Evolutionary conservation across 37 sponge, comb jelly and placozoan genomes (phyloP), one percentile per base, ranked within the genome.

Genomic region (Halichondria panicea): DNA sequence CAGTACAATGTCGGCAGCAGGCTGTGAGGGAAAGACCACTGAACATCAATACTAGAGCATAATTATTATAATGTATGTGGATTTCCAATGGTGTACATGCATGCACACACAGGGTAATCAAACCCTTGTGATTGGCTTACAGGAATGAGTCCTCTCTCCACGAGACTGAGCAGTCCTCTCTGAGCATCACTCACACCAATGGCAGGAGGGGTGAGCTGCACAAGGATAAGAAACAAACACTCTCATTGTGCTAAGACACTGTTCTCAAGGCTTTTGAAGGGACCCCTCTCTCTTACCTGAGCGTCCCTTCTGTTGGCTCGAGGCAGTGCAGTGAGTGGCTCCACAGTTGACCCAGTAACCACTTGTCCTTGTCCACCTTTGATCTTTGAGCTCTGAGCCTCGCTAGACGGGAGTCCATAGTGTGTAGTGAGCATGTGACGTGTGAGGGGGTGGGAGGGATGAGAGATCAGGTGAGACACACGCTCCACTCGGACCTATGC

Each of bases 131-230:
- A 25, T 33, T 30, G 18, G 54, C 89, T 75, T 45, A 93, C 94
- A 38, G 95, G 99, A 37, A 97, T 94, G 24, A 97, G 91, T 44
- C 95, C 95, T 77, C 99, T 78, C 84, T 97, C 95, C 43, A 89
- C 37, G 24, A 97, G 74, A 79, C 95, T 97, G 13, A 93, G 86
- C 4, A 97, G 53, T 43, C 99, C 99, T 50, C 64, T 91, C 70
- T 72, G 83, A 40, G 95, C 88, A 87, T 94, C 99, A 36, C 52
- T 66, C 39, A 81, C 55, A 6, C 69, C 30, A 11, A 93, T 93
- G 4, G 75, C 52, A 6, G 97, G 93, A n/a, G 90, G 93, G 54
- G 90, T 82, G 33, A 86, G 27, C 89, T 92, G 43, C n/a, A 53
- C 11, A 37, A 30, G 55, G n/a, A 3, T 25, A 22, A 42, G 35